A percentile compares a stretch with the other conserved stretches of the same genome.
Conservation (phyloP, 1,140 invertebrate genomes). For the Drosophila guanche region DNA sequence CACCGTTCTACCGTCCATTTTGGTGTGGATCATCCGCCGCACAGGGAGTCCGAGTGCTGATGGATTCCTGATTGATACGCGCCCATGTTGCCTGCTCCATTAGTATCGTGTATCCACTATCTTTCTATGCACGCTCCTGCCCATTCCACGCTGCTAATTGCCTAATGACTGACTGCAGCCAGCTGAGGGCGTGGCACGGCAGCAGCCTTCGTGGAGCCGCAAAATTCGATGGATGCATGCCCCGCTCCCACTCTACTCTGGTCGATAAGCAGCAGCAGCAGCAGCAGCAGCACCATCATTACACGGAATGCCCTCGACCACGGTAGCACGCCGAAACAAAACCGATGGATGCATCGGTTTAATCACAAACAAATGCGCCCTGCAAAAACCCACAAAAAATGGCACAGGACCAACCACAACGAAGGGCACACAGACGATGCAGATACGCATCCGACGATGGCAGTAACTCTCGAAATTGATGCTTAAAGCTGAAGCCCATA, state of each 20-base stretch:
- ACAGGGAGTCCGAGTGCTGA: slow-evolving; percentile 7
- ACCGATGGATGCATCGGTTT: slow-evolving; percentile 52
- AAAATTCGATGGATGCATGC: slow-evolving; percentile 29
- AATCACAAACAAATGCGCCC: slow-evolving; percentile 77
- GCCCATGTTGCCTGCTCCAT: slow-evolving; percentile 6
- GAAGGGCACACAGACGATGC: too few species aligned
- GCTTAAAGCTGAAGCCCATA: background rate
- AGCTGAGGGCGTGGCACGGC: background rate
- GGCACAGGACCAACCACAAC: too few species aligned
- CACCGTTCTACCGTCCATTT: background rate
- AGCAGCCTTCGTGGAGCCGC: background rate
- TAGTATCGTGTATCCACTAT: slow-evolving; percentile 4
- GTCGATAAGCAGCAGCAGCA: slow-evolving; percentile 25
- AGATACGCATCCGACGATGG: too few species aligned
- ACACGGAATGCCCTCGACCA: slow-evolving; percentile 32
- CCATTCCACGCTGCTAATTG: slow-evolving; percentile 30
- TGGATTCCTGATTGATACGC: slow-evolving; percentile 40
- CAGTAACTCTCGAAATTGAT: background rate
- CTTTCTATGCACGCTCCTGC: background rate
- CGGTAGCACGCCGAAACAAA: slow-evolving; percentile 61
- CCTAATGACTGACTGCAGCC: slow-evolving; percentile 39
- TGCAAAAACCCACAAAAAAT: slow-evolving; percentile 28
- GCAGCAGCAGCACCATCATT: slow-evolving; percentile 10
- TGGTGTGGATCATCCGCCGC: slow-evolving; percentile 3
- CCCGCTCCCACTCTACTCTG: slow-evolving; percentile 6